These are phyloP conservation scores for Cyclophora punctaria DNA, from an alignment of 2,888 invertebrate species.

Conservation along the genomic window DNA sequence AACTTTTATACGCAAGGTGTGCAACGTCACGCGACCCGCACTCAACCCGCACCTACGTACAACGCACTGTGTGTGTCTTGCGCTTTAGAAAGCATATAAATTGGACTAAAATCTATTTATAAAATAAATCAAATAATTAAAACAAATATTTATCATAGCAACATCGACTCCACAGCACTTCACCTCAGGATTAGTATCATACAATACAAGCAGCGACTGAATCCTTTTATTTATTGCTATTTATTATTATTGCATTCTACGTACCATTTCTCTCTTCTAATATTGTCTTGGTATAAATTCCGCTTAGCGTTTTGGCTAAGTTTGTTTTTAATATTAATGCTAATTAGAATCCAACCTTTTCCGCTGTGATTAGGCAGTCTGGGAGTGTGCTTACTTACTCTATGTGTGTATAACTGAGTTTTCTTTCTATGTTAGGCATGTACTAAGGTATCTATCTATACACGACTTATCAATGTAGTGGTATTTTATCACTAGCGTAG, in stretches of 20 bases:
- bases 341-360: conserved; percentile 43
- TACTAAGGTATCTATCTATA: too few relatives aligned
- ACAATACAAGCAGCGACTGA: conserved; percentile 75
- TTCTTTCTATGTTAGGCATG: too few relatives aligned
- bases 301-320: conserved; percentile 53
- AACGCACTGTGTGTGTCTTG: too few relatives aligned
- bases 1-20: too few relatives aligned
- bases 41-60: too few relatives aligned
- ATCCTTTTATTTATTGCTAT: conserved; percentile 77
- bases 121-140: too few relatives aligned
- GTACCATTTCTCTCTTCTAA: conserved; percentile 68
- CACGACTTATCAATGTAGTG: too few relatives aligned
- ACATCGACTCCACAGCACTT: conserved; percentile 37
- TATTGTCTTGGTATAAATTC: conserved; percentile 71
- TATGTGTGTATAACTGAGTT: background rate
- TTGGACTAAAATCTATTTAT: too few relatives aligned
- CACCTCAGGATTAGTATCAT: conserved; percentile 68
- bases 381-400: conserved; percentile 26
- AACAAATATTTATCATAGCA: background rate
- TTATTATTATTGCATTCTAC: conserved; percentile 75
- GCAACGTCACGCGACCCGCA: too few relatives aligned
- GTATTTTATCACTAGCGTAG: too few relatives aligned
- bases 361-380: conserved; percentile 23
- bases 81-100: too few relatives aligned
- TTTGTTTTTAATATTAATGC: conserved; percentile 63